phyloP scores from a whole-genome alignment of 2,888 invertebrate genomes.

The Zonitis immaculata region DNA sequence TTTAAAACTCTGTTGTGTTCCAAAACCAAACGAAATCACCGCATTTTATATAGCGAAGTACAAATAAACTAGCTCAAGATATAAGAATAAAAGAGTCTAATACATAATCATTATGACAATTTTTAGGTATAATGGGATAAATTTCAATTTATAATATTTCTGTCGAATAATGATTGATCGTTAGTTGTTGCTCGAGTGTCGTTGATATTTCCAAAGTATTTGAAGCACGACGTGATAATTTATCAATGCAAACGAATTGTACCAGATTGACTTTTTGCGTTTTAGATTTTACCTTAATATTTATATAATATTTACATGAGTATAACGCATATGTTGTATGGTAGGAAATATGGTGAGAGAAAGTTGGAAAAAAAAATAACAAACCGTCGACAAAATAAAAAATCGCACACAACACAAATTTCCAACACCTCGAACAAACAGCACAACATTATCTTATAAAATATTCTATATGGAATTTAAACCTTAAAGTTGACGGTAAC shows the following conservation, averaged over 20 bases:
- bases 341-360: no score
- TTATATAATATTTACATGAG: neutral
- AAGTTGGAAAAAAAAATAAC: neutral
- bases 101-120: no score
- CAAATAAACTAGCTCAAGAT: no score
- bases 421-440: conserved; percentile 11
- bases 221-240: conserved; percentile 10
- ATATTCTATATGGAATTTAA: conserved; percentile 15
- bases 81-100: no score
- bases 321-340: no score
- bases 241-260: conserved; percentile 11
- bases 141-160: conserved; percentile 8
- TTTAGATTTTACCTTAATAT: neutral
- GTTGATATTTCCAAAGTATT: conserved; percentile 10
- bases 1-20: conserved; percentile 16
- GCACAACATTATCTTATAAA: conserved; percentile 10
- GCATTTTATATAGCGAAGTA: no score
- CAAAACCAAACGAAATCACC: no score
- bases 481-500: conserved; percentile 11
- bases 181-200: conserved; percentile 5
- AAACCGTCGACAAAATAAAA: neutral
- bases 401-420: neutral
- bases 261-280: conserved; percentile 13
- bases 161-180: conserved; percentile 12
- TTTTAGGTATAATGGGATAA: no score